phyloP scores from a whole-genome alignment of 2,113 vertebrate species.

The Colinus virginianus region DNA sequence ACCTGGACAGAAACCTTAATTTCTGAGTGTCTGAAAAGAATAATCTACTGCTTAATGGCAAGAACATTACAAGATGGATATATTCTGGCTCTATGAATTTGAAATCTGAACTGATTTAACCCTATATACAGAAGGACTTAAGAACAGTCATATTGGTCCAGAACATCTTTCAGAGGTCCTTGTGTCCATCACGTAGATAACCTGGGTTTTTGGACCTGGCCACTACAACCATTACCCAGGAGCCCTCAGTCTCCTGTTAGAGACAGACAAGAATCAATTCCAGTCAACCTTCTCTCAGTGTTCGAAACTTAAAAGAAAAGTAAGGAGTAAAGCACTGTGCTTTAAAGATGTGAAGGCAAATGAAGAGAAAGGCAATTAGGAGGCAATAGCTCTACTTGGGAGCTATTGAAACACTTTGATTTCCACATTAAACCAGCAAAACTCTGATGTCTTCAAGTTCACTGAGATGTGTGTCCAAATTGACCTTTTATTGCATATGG shows the following conservation, averaged over 20 bases:
- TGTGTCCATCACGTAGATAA: background rate
- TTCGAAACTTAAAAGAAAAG: constrained; percentile 38
- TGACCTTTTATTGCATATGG: constrained; percentile 66
- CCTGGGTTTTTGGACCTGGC: background rate
- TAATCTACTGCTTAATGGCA: constrained; percentile 43
- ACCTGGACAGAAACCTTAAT: constrained; percentile 53
- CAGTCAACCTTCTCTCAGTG: background rate
- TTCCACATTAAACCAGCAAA: constrained; percentile 58
- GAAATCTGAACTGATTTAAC: constrained; percentile 22
- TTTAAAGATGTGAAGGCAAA: constrained; percentile 48
- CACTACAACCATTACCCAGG: background rate
- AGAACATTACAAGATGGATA: background rate
- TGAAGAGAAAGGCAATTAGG: constrained; percentile 43
- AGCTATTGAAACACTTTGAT: constrained; percentile 58
- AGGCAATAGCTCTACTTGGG: constrained; percentile 39
- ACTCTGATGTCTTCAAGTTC: constrained; percentile 70
- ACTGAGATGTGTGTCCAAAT: constrained; percentile 60
- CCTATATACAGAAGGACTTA: background rate
- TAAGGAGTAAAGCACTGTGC: background rate
- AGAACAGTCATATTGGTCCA: background rate
- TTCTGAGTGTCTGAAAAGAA: constrained; percentile 63
- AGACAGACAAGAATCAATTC: background rate
- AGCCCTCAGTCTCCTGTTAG: background rate
- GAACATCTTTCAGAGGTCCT: background rate
- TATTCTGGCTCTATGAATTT: background rate